A percentile compares a stretch with the other conserved stretches of the same genome.
Conservation (phyloP, 2,113 vertebrate species). For the Hyperoodon ampullatus region DNA sequence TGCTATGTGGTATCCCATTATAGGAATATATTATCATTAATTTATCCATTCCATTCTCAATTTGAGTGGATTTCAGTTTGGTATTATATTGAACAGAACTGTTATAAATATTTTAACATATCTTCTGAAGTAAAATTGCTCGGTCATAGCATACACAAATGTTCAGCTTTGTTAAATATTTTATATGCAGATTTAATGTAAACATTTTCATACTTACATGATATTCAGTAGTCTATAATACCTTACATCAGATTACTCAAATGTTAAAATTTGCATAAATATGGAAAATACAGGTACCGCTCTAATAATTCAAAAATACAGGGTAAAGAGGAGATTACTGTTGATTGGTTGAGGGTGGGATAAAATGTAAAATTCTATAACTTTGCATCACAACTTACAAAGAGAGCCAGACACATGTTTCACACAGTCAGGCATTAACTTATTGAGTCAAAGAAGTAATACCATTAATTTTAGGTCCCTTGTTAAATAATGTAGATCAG, state of each 20-base stretch:
- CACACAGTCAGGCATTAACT: conserved; percentile 61
- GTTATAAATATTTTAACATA: neutral
- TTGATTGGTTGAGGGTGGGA: conserved; percentile 22
- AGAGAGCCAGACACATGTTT: conserved; percentile 67
- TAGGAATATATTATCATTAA: neutral
- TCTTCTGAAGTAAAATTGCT: neutral
- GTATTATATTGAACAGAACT: neutral
- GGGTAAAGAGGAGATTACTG: neutral
- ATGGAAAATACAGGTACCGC: neutral
- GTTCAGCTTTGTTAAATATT: neutral
- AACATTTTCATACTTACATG: neutral
- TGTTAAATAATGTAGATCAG: conserved; percentile 71
- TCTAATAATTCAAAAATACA: neutral
- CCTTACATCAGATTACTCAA: neutral
- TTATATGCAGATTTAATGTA: conserved; percentile 46
- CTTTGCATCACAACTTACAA: conserved; percentile 53
- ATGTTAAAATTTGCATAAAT: conserved; percentile 45
- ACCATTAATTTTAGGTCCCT: conserved; percentile 57
- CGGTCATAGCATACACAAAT: neutral
- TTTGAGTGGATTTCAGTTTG: neutral
- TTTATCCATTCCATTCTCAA: neutral
- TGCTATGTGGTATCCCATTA: neutral
- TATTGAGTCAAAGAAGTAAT: conserved; percentile 73
- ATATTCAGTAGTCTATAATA: neutral
- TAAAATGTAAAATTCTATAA: conserved; percentile 60